These are phyloP conservation scores for Protobothrops flavoviridis DNA, from an alignment of 2,113 vertebrate genomes.

Conservation along the genomic window DNA sequence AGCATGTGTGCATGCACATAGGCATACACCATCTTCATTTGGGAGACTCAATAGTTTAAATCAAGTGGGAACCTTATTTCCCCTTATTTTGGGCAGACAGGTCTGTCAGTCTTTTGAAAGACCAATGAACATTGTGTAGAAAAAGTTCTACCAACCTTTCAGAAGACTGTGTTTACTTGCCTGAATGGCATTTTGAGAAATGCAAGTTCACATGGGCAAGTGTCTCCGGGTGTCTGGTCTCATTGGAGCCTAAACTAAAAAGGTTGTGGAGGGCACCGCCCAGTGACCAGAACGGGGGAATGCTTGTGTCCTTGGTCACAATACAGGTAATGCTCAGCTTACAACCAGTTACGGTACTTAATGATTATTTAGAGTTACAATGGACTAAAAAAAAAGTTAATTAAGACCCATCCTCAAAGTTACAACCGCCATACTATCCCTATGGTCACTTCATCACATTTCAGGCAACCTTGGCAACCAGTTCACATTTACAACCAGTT, in stretches of 20 bases:
- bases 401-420: background rate
- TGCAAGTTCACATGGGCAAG: background rate
- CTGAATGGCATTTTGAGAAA: background rate
- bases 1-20: background rate
- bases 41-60: background rate
- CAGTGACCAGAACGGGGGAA: background rate
- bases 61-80: background rate
- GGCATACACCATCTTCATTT: background rate
- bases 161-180: background rate
- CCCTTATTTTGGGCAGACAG: background rate
- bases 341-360: background rate
- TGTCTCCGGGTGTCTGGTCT: background rate
- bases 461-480: background rate
- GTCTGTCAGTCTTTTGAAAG: background rate
- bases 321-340: background rate
- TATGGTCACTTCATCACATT: background rate
- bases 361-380: background rate
- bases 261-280: background rate
- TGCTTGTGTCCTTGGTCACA: background rate
- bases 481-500: background rate
- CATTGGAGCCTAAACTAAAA: background rate
- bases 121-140: background rate
- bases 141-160: background rate
- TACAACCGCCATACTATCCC: background rate
- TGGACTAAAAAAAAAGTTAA: background rate